Conservation (phyloP, 2,113 vertebrate species). For the Daphoenositta chrysoptera region DNA sequence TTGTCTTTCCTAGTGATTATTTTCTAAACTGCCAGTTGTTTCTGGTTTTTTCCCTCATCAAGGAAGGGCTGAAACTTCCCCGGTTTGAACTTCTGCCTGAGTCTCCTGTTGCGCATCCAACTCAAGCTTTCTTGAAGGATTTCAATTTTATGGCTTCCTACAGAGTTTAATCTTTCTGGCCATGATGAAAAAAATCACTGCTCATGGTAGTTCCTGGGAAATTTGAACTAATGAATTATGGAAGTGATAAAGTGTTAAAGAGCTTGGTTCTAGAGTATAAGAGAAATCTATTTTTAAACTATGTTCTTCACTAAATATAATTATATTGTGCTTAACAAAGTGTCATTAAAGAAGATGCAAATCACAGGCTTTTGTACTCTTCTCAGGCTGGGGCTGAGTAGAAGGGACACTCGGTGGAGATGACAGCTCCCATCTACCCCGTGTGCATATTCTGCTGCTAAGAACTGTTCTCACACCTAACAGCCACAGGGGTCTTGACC, state of each 20-base stretch:
- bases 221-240: neutral
- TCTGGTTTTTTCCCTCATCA: neutral
- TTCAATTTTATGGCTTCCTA: neutral
- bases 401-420: rapidly evolving
- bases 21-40: neutral
- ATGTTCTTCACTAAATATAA: neutral
- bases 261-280: neutral
- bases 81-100: neutral
- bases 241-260: neutral
- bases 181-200: neutral
- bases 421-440: neutral
- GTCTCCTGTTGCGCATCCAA: neutral
- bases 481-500: neutral
- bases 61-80: neutral
- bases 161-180: conserved; percentile 1
- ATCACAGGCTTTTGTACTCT: neutral
- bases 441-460: neutral
- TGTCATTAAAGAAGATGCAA: neutral
- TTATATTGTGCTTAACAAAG: neutral
- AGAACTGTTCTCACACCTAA: neutral
- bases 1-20: neutral
- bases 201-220: neutral
- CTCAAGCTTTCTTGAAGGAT: neutral
- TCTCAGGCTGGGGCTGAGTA: neutral
- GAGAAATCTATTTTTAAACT: neutral